Evolutionary conservation across 2,888 invertebrate species (phyloP).

Genomic region (Hypena proboscidalis): DNA sequence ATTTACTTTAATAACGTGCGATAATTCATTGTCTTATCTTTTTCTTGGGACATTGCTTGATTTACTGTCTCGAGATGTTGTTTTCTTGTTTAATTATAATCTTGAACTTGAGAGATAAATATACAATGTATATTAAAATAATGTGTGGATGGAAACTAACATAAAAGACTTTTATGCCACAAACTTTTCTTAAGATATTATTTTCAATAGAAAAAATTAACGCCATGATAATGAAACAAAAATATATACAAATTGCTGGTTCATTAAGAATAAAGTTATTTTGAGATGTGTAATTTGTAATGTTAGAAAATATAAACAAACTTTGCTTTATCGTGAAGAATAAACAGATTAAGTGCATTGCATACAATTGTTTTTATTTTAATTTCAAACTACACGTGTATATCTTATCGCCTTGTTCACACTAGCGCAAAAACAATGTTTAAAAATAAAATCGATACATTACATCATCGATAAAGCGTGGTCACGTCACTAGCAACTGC

Average conservation of each 20-base stretch:
- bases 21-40: slow-evolving; percentile 21
- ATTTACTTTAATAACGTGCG: slow-evolving; percentile 7
- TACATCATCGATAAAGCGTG: slow-evolving; percentile 46
- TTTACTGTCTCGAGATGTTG: slow-evolving; percentile 22
- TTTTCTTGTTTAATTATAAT: slow-evolving; percentile 31
- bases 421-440: slow-evolving; percentile 10
- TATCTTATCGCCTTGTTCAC: slow-evolving; percentile 10
- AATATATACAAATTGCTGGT: no score
- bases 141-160: no score
- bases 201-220: no score
- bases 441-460: slow-evolving; percentile 27
- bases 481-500: slow-evolving; percentile 60
- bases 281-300: no score
- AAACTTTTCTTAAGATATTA: no score
- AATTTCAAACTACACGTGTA: slow-evolving; percentile 6
- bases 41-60: slow-evolving; percentile 16
- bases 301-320: no score
- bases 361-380: slow-evolving; percentile 8
- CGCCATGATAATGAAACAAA: no score
- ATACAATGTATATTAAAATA: not conserved
- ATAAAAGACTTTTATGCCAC: no score
- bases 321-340: slow-evolving; percentile 39
- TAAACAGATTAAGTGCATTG: slow-evolving; percentile 13
- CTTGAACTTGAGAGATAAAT: slow-evolving; percentile 37
- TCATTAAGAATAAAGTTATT: no score